phyloP scores from a whole-genome alignment of 2,888 invertebrate species.

The Pristionchus mayeri region DNA sequence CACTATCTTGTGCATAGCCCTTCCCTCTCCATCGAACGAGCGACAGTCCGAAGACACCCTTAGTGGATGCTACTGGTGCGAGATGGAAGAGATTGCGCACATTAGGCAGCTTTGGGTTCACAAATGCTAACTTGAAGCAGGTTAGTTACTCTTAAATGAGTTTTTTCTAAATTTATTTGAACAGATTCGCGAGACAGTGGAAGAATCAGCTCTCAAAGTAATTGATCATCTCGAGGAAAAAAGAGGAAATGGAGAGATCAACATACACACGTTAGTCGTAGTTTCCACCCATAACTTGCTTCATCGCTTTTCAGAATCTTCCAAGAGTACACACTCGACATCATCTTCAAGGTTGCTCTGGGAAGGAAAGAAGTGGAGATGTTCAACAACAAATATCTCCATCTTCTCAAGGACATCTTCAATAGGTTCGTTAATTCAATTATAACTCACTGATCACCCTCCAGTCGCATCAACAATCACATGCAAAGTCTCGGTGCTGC shows the following conservation, averaged over 20 bases:
- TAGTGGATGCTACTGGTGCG: constrained; percentile 77
- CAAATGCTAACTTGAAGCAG: constrained; percentile 69
- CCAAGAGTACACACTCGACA: constrained; percentile 64
- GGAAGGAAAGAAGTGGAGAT: constrained; percentile 56
- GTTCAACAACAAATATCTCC: constrained; percentile 55
- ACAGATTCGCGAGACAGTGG: not conserved
- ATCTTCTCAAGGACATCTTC: constrained; percentile 44
- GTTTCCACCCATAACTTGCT: not conserved
- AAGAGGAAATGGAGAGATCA: constrained; percentile 17
- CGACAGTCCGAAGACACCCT: constrained; percentile 69
- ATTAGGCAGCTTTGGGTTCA: constrained; percentile 79
- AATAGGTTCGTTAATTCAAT: not conserved
- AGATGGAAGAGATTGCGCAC: constrained; percentile 80
- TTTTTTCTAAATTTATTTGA: no score
- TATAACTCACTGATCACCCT: not conserved
- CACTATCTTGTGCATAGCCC: constrained; percentile 48
- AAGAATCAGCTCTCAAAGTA: not conserved
- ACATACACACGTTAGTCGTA: not conserved
- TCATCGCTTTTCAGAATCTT: constrained; percentile 49
- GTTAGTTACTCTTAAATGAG: constrained; percentile 47
- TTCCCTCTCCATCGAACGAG: constrained; percentile 62
- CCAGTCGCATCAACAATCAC: constrained; percentile 5
- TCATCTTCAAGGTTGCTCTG: constrained; percentile 63
- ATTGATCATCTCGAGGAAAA: constrained; percentile 9
- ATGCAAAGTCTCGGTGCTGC: constrained; percentile 1